A percentile compares a stretch with the other conserved stretches of the same genome.
Evolutionary conservation across 1,140 invertebrate genomes (phyloP).

Genomic region (Sinella curviseta): DNA sequence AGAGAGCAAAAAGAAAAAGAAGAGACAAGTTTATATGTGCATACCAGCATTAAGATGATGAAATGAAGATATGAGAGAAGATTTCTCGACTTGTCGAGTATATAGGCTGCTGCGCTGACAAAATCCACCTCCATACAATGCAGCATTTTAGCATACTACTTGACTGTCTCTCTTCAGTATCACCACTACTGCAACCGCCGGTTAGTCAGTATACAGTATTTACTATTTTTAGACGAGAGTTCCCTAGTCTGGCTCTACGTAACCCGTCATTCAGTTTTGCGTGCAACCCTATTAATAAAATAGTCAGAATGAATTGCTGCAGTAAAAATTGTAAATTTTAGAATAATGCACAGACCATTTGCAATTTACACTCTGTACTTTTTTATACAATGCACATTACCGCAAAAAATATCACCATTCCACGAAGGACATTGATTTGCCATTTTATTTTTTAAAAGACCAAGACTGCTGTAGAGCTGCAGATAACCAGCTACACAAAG

Average conservation of each 20-base stretch:
- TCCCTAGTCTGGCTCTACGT: too few relatives aligned
- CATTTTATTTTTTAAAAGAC: background rate
- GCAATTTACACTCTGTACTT: background rate
- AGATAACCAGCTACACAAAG: background rate
- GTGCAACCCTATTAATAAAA: too few relatives aligned
- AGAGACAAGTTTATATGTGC: too few relatives aligned
- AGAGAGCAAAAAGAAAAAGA: too few relatives aligned
- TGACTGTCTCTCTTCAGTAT: too few relatives aligned
- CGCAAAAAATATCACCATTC: background rate
- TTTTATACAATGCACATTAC: background rate
- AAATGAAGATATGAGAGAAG: background rate
- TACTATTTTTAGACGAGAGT: too few relatives aligned
- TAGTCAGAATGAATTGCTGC: too few relatives aligned
- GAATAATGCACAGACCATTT: background rate
- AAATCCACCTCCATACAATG: background rate
- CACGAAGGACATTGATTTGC: slow-evolving; percentile 6
- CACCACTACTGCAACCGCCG: background rate
- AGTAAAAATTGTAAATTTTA: too few relatives aligned
- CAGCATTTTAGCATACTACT: background rate
- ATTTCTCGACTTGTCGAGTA: background rate
- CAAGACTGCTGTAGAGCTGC: background rate
- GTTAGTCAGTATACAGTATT: background rate
- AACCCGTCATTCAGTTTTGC: too few relatives aligned
- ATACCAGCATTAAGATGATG: background rate
- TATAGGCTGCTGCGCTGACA: too few relatives aligned